A percentile compares a stretch with the other conserved stretches of the same genome.
These are phyloP conservation scores for Pyrocoelia pectoralis DNA, from an alignment of 2,888 invertebrate genomes.

Conservation along the genomic window DNA sequence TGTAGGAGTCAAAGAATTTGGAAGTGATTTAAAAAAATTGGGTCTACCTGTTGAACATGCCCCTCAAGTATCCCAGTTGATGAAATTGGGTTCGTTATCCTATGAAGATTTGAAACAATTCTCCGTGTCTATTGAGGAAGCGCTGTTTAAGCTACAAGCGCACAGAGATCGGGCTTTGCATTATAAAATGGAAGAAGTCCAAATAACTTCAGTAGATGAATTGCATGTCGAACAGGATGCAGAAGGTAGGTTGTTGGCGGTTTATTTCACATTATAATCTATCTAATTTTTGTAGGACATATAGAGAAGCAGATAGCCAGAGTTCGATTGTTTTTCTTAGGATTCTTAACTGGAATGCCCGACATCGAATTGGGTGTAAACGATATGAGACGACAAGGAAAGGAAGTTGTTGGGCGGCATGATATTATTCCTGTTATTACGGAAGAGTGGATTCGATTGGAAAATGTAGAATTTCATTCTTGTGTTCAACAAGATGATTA, in stretches of 20 bases:
- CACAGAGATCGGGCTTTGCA: constrained; percentile 88
- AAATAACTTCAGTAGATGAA: constrained; percentile 93
- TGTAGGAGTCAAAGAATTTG: constrained; percentile 85
- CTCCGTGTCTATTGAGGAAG: constrained; percentile 90
- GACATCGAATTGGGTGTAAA: constrained; percentile 97
- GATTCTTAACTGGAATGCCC: constrained; percentile 96
- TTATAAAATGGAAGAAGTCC: constrained; percentile 97
- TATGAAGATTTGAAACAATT: constrained; percentile 93
- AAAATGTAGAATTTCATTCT: constrained; percentile 93
- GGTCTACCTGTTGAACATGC: constrained; percentile 97
- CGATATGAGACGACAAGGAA: constrained; percentile 97
- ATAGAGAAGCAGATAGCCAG: constrained; percentile 92
- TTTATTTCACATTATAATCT: too few relatives aligned
- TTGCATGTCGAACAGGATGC: constrained; percentile 88
- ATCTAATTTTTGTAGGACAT: constrained; percentile 53
- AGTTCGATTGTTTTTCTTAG: constrained; percentile 94
- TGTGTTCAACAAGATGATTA: constrained; percentile 93
- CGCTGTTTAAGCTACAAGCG: constrained; percentile 84
- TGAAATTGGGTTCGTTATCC: constrained; percentile 91
- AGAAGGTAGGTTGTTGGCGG: constrained; percentile 66
- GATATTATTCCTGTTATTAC: constrained; percentile 99
- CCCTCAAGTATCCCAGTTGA: constrained; percentile 93
- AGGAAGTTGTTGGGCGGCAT: constrained; percentile 97
- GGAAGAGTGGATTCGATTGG: constrained; percentile 98
- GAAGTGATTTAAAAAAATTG: constrained; percentile 90